Conservation (phyloP, 35 echinoderm and acorn worm genomes). For the Ophioderma brevispina region DNA sequence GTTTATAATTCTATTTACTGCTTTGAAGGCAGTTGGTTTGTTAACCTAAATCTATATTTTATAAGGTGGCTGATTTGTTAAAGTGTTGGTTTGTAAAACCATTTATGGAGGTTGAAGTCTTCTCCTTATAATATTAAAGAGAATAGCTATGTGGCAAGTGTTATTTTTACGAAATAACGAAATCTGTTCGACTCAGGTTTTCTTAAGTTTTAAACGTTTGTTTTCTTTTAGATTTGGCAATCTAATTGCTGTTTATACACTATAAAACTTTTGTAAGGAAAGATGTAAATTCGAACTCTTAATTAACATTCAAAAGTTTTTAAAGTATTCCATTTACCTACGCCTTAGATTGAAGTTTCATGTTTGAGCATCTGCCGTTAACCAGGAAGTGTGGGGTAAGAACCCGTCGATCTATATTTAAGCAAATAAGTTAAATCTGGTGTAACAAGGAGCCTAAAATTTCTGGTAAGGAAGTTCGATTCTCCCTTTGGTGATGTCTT, state of each 20-base stretch:
- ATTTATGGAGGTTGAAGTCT: neutral
- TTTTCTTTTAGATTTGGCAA: neutral
- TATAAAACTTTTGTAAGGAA: neutral
- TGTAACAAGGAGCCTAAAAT: conserved; percentile 59
- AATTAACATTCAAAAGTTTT: conserved; percentile 47
- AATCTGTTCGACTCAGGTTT: neutral
- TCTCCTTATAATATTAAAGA: neutral
- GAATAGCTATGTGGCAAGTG: neutral
- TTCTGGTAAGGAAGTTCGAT: conserved; percentile 46
- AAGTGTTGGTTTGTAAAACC: neutral
- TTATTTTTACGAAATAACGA: neutral
- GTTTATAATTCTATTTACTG: neutral
- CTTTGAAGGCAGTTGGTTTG: conserved; percentile 29
- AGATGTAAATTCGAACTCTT: conserved; percentile 49
- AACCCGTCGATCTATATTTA: conserved; percentile 28
- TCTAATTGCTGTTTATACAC: neutral
- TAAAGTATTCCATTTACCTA: conserved; percentile 71
- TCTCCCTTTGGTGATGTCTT: conserved; percentile 56
- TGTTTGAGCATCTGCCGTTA: conserved; percentile 69
- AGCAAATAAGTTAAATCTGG: conserved; percentile 58
- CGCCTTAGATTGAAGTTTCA: conserved; percentile 56
- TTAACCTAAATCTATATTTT: conserved; percentile 20
- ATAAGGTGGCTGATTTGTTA: conserved; percentile 4
- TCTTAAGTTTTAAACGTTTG: neutral
- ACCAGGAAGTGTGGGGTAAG: conserved; percentile 63